Percentiles rank a stretch among this genome's conserved stretches.
phyloP scores from a whole-genome alignment of 1,140 invertebrate species.

The Pseudomyrmex pallidus region DNA sequence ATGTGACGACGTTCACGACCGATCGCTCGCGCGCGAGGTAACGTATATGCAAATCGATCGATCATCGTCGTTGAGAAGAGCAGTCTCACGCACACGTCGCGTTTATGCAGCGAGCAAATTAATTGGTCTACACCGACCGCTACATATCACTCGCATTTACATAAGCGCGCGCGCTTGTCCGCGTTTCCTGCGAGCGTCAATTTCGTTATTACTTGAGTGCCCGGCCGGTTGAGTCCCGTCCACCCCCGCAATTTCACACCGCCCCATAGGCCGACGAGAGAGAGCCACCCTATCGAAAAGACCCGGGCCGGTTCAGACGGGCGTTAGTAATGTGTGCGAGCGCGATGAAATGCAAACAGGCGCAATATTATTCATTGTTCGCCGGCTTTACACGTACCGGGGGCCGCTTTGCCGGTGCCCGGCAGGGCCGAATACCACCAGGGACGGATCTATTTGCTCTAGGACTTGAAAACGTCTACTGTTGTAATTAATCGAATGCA shows the following conservation, averaged over 20 bases:
- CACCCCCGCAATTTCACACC: constrained; percentile 46
- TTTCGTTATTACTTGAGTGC: constrained; percentile 75
- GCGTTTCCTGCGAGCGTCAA: constrained; percentile 62
- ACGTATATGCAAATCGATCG: constrained; percentile 61
- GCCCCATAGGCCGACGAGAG: not conserved
- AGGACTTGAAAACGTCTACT: constrained; percentile 43
- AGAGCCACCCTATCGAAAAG: constrained; percentile 52
- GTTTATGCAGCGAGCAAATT: constrained; percentile 68
- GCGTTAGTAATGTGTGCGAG: constrained; percentile 62
- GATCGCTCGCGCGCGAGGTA: constrained; percentile 15
- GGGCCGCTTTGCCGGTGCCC: constrained; percentile 25
- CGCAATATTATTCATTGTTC: constrained; percentile 63
- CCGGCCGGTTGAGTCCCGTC: constrained; percentile 13
- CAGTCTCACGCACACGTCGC: constrained; percentile 62
- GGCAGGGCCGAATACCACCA: constrained; percentile 53
- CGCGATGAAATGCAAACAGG: constrained; percentile 62
- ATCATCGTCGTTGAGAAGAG: constrained; percentile 66
- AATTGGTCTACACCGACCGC: constrained; percentile 68
- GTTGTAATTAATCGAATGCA: constrained; percentile 55
- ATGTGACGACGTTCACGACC: constrained; percentile 14
- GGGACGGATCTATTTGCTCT: constrained; percentile 54
- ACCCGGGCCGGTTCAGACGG: constrained; percentile 36
- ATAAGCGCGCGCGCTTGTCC: constrained; percentile 52
- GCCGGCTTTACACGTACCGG: constrained; percentile 40
- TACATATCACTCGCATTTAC: constrained; percentile 68